Conservation (phyloP, 2,888 invertebrate species). For the Chloroclysta siterata region DNA sequence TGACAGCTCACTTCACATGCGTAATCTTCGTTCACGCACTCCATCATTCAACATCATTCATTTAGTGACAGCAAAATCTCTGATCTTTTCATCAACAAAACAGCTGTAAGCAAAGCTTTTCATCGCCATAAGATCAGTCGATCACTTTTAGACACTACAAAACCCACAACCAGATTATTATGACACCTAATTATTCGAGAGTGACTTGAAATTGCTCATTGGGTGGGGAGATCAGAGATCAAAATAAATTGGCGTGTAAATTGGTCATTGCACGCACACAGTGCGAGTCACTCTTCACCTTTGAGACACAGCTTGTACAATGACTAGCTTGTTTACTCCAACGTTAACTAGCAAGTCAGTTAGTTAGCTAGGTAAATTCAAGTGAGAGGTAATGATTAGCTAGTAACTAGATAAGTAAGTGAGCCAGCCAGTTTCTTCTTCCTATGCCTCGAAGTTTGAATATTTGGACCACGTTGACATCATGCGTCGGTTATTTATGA, state of each 20-base stretch:
- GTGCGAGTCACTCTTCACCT: constrained; percentile 30
- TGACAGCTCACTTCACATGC: constrained; percentile 21
- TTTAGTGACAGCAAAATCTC: constrained; percentile 38
- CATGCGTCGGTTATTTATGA: constrained; percentile 29
- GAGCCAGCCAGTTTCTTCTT: constrained; percentile 9
- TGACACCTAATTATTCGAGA: constrained; percentile 45
- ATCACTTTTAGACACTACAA: constrained; percentile 54
- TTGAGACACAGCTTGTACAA: constrained; percentile 15
- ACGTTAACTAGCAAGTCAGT: not conserved
- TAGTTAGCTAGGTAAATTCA: too few species aligned
- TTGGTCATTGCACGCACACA: constrained; percentile 29
- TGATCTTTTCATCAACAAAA: constrained; percentile 21
- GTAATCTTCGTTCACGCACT: constrained; percentile 22
- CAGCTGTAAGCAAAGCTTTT: constrained; percentile 35
- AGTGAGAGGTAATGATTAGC: too few species aligned
- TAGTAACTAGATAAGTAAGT: not conserved
- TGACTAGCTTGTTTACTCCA: constrained; percentile 6
- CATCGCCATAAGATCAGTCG: constrained; percentile 51
- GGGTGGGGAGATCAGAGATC: constrained; percentile 31
- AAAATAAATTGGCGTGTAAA: constrained; percentile 38
- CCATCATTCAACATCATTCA: constrained; percentile 19
- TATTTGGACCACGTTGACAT: constrained; percentile 33
- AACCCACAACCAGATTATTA: constrained; percentile 44
- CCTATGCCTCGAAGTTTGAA: constrained; percentile 16
- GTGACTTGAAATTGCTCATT: constrained; percentile 30